phyloP scores from a whole-genome alignment of 2,797 vertebrate species.

The Rhinella marina region DNA sequence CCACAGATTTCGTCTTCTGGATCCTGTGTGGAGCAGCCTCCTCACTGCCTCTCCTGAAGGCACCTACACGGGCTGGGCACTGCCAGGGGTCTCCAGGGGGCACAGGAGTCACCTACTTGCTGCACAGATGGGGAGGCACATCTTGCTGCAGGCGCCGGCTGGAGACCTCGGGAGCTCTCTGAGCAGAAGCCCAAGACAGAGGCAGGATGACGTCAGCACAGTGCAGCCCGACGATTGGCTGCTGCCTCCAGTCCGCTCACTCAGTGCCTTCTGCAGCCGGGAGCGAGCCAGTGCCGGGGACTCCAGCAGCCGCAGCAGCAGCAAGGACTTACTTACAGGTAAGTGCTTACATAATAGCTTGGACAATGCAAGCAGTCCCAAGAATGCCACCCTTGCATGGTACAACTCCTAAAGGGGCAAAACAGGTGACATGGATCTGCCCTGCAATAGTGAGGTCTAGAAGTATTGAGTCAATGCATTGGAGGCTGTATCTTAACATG shows the following conservation, averaged over 20 bases:
- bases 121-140: constrained; percentile 31
- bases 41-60: neutral
- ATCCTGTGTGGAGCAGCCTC: neutral
- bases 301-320: constrained; percentile 30
- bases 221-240: constrained; percentile 75
- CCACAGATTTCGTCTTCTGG: neutral
- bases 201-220: constrained; percentile 75
- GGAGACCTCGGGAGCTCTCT: constrained; percentile 30
- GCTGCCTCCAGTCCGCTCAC: constrained; percentile 64
- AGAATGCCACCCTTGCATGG: neutral
- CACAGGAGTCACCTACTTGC: neutral
- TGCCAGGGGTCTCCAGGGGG: neutral
- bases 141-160: constrained; percentile 49
- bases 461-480: neutral
- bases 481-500: neutral
- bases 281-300: constrained; percentile 16
- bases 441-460: neutral
- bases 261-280: constrained; percentile 57
- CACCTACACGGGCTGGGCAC: neutral
- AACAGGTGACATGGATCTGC: neutral
- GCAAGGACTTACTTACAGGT: constrained; percentile 35
- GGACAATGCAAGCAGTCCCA: neutral
- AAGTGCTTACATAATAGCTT: neutral
- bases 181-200: constrained; percentile 57
- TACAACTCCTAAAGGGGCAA: neutral